Evolutionary conservation across 2,888 invertebrate species (phyloP).

Genomic region (Acrocyrtus sp.): DNA sequence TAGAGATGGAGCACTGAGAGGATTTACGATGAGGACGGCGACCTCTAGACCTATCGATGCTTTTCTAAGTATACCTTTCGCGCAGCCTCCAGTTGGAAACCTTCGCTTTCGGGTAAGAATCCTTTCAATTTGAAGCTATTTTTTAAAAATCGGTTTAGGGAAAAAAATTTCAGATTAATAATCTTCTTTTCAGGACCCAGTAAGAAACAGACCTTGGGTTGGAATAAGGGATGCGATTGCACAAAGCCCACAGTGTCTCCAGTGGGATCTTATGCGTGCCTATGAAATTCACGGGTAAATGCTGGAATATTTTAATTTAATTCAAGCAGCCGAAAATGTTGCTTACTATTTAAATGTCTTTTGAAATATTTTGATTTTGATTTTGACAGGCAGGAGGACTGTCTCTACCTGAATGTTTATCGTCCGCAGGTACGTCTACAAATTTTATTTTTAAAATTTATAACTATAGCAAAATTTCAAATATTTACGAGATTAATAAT

Average conservation of each 20-base stretch:
- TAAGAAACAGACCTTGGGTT: conserved; percentile 53
- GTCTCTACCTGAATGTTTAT: conserved; percentile 56
- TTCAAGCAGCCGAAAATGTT: no score
- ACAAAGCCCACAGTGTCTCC: conserved; percentile 55
- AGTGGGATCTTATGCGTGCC: conserved; percentile 52
- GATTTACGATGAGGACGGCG: conserved; percentile 54
- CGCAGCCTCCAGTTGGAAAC: conserved; percentile 84
- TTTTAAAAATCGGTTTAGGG: no score
- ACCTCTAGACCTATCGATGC: conserved; percentile 79
- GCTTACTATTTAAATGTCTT: no score
- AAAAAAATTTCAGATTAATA: no score
- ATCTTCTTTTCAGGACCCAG: conserved; percentile 52
- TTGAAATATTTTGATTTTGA: no score
- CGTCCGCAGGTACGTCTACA: neutral
- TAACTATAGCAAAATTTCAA: no score
- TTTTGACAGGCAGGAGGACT: conserved; percentile 56
- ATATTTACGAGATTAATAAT: no score
- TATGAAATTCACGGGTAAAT: conserved; percentile 41
- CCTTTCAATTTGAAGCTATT: no score
- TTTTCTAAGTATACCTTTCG: conserved; percentile 90
- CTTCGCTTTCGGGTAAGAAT: conserved; percentile 77
- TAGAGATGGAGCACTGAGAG: conserved; percentile 51
- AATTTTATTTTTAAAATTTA: no score
- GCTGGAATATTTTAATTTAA: no score
- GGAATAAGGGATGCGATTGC: conserved; percentile 54